phyloP scores from a whole-genome alignment of 2,113 vertebrate species.

The Lampris megalopsis region DNA sequence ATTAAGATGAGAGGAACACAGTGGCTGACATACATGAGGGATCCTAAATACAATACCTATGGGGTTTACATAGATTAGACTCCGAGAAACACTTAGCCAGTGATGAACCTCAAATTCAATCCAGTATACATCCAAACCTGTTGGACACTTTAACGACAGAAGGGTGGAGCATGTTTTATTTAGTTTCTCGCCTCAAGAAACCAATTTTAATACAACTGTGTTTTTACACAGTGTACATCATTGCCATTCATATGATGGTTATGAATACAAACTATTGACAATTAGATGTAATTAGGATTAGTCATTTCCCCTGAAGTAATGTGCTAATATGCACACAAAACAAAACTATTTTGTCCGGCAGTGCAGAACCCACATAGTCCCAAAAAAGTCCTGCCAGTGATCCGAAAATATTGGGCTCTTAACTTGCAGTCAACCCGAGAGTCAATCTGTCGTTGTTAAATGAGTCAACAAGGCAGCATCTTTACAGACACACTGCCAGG shows the following conservation, averaged over 20 bases:
- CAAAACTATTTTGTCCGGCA: neutral
- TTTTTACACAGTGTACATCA: conserved; percentile 46
- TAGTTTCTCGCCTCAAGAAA: conserved; percentile 24
- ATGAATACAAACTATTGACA: conserved; percentile 1
- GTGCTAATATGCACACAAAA: neutral
- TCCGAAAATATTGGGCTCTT: neutral
- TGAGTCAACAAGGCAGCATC: neutral
- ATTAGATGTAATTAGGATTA: too few relatives aligned
- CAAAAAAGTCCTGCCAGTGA: neutral
- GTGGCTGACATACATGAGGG: neutral
- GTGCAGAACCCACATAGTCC: neutral
- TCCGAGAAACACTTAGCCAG: neutral
- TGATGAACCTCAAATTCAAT: neutral
- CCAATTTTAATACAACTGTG: conserved; percentile 43
- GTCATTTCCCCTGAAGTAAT: conserved; percentile 20
- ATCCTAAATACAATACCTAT: neutral
- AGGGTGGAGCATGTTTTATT: conserved; percentile 34
- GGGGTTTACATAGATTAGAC: neutral
- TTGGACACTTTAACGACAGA: conserved; percentile 4
- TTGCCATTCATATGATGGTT: conserved; percentile 21
- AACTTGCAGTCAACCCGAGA: conserved; percentile 10
- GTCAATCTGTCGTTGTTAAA: conserved; percentile 9
- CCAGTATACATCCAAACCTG: neutral
- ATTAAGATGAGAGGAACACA: conserved; percentile 9
- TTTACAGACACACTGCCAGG: neutral